These are phyloP conservation scores for Sapayoa aenigma DNA, from an alignment of 2,113 vertebrate genomes.

Conservation along the genomic window DNA sequence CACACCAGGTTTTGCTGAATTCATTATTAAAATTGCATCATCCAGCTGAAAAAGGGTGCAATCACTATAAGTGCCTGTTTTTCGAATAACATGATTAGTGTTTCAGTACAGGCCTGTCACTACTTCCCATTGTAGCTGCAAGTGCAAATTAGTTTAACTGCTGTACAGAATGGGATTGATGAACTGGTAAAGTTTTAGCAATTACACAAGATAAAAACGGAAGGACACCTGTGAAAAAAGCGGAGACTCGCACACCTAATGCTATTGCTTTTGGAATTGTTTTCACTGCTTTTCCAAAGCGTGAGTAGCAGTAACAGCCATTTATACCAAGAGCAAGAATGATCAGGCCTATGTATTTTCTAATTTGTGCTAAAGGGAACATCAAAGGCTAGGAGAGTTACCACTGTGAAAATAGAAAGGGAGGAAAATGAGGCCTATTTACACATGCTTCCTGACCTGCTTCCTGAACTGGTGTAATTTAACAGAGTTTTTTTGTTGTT, in stretches of 20 bases:
- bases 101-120: not conserved
- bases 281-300: not conserved
- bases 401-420: not conserved
- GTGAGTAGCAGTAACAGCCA: not conserved
- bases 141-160: constrained; percentile 2
- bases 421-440: not conserved
- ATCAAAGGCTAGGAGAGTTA: not conserved
- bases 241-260: not conserved
- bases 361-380: not conserved
- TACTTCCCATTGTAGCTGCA: not conserved
- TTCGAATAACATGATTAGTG: not conserved
- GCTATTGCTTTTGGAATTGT: not conserved
- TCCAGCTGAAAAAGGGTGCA: not conserved
- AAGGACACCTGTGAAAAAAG: not conserved
- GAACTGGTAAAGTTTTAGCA: not conserved
- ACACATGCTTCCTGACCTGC: not conserved
- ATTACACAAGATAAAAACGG: not conserved
- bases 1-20: not conserved
- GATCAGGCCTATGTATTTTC: not conserved
- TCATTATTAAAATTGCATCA: not conserved
- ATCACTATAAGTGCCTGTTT: not conserved
- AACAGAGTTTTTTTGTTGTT: rapidly evolving
- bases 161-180: not conserved
- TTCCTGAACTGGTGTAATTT: not conserved
- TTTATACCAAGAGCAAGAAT: not conserved